These are phyloP conservation scores for Sebastes umbrosus DNA, from an alignment of 2,797 vertebrate genomes.

Conservation along the genomic window DNA sequence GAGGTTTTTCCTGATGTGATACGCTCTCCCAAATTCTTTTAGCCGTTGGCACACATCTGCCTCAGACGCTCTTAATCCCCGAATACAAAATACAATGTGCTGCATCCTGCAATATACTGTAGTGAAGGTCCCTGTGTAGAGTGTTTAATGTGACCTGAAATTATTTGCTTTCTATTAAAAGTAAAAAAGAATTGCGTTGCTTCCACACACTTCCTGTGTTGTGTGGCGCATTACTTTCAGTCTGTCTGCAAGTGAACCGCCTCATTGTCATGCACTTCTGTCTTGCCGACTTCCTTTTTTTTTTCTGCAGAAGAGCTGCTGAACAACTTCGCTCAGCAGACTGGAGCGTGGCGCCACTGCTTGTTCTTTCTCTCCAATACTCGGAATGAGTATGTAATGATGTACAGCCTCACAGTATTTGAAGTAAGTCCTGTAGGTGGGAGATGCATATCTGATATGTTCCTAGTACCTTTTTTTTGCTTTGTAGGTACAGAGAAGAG, in stretches of 20 bases:
- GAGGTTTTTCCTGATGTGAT: background rate
- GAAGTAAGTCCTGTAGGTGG: constrained; percentile 86
- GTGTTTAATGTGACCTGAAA: background rate
- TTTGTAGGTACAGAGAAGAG: background rate
- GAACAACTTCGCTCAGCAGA: constrained; percentile 98
- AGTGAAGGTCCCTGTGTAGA: background rate
- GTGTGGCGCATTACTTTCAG: constrained; percentile 39
- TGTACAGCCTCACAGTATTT: constrained; percentile 99
- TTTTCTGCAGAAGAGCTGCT: constrained; percentile 92
- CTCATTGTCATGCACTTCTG: constrained; percentile 1
- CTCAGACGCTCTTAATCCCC: background rate
- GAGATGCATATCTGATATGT: background rate
- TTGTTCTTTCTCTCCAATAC: constrained; percentile 98
- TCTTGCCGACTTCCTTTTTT: constrained; percentile 54
- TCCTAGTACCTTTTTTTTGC: background rate
- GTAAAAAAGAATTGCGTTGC: background rate
- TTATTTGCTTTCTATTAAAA: background rate
- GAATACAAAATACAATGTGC: background rate
- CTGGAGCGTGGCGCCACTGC: constrained; percentile 97
- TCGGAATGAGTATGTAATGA: constrained; percentile 98
- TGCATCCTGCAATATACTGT: background rate
- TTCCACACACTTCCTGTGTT: constrained; percentile 54
- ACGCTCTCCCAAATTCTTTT: background rate
- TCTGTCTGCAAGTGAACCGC: constrained; percentile 16
- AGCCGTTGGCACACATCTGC: background rate